Evolutionary conservation across 92 coral and sea anemone genomes (phyloP).

Genomic region (Pocillopora grandis): DNA sequence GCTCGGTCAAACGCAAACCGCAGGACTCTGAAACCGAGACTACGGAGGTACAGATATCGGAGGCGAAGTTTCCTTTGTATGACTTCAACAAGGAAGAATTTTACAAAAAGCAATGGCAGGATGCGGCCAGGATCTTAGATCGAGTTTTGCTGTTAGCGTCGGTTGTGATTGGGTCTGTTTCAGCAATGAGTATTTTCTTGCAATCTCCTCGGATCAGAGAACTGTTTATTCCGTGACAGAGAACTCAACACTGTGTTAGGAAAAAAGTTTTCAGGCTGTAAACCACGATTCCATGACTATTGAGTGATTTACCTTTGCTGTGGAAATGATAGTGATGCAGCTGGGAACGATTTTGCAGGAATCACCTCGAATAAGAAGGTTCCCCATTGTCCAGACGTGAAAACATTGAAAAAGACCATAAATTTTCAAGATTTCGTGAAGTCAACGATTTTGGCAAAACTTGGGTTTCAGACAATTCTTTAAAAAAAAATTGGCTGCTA

Average conservation of each 20-base stretch:
- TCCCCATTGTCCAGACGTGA: too few species aligned
- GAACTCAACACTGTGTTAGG: neutral
- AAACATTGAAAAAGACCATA: too few species aligned
- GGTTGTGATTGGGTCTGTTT: conserved; percentile 72
- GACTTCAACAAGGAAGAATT: conserved; percentile 68
- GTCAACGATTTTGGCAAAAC: too few species aligned
- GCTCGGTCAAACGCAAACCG: conserved; percentile 58
- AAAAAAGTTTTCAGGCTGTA: neutral
- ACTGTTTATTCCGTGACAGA: conserved; percentile 65
- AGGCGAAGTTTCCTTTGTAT: conserved; percentile 40
- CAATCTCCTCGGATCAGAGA: conserved; percentile 88
- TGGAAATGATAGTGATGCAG: neutral
- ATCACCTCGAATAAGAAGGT: too few species aligned
- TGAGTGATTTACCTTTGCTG: neutral
- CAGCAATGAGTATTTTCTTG: conserved; percentile 83
- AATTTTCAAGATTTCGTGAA: too few species aligned
- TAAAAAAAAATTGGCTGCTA: too few species aligned
- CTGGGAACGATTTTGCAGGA: neutral
- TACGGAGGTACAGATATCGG: conserved; percentile 38
- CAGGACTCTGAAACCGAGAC: conserved; percentile 65
- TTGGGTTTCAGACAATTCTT: too few species aligned
- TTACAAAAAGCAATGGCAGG: conserved; percentile 84
- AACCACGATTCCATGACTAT: neutral
- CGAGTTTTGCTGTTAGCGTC: conserved; percentile 82
- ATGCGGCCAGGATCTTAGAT: conserved; percentile 85